A percentile compares a stretch with the other conserved stretches of the same genome.
Evolutionary conservation across 2,113 vertebrate species (phyloP).

Genomic region (Casuarius casuarius): DNA sequence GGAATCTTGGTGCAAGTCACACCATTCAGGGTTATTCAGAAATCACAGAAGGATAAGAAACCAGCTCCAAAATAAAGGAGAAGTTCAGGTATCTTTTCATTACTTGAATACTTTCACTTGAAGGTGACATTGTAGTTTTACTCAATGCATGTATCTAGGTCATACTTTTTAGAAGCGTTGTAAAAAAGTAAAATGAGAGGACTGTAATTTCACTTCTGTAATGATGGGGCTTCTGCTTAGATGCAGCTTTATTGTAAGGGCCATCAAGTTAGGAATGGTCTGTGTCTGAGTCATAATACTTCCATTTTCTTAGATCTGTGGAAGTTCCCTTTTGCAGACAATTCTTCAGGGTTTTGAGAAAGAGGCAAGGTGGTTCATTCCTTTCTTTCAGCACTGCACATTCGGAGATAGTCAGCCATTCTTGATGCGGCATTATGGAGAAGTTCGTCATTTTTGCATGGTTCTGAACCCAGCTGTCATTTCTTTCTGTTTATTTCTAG

Average conservation of each 20-base stretch:
- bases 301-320: fast-evolving
- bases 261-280: not conserved
- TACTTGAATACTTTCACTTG: not conserved
- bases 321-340: not conserved
- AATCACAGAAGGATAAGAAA: not conserved
- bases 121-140: not conserved
- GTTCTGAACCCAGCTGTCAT: not conserved
- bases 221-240: not conserved
- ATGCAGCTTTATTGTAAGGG: not conserved
- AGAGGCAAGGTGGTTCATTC: not conserved
- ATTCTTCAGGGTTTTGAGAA: not conserved
- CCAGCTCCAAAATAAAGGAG: not conserved
- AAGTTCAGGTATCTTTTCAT: not conserved
- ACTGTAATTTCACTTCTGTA: not conserved
- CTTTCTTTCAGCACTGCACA: not conserved
- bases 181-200: not conserved
- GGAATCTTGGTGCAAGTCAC: not conserved
- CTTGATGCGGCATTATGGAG: not conserved
- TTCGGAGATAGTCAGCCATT: not conserved
- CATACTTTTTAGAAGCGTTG: not conserved
- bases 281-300: not conserved
- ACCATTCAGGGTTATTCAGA: not conserved
- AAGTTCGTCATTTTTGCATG: not conserved
- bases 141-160: not conserved
- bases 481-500: not conserved